phyloP scores from a whole-genome alignment of 2,113 vertebrate genomes.

The Sturnus vulgaris region DNA sequence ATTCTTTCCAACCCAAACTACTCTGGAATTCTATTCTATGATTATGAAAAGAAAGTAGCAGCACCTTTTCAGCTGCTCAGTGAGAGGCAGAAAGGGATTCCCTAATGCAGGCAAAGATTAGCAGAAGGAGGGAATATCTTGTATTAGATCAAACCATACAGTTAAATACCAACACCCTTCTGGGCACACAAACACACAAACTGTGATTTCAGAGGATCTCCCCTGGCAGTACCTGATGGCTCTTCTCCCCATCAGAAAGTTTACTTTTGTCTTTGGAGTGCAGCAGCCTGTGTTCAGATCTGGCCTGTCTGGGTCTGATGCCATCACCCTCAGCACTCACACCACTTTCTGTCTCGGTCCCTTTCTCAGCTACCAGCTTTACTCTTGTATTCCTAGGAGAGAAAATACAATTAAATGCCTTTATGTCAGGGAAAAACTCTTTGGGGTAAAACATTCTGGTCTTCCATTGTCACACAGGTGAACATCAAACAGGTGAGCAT shows the following conservation, averaged over 20 bases:
- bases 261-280: slow-evolving; percentile 60
- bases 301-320: slow-evolving; percentile 48
- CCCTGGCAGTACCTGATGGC: slow-evolving; percentile 63
- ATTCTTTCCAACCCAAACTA: neutral
- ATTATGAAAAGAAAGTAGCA: neutral
- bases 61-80: neutral
- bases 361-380: slow-evolving; percentile 69
- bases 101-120: neutral
- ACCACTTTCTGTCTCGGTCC: slow-evolving; percentile 57
- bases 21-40: neutral
- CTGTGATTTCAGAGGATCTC: neutral
- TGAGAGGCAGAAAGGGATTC: neutral
- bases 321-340: slow-evolving; percentile 3
- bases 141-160: neutral
- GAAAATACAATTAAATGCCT: slow-evolving; percentile 3
- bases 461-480: neutral
- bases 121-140: neutral
- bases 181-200: neutral
- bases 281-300: slow-evolving; percentile 56
- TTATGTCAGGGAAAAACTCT: neutral
- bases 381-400: slow-evolving; percentile 58
- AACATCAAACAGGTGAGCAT: neutral
- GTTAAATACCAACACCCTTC: neutral
- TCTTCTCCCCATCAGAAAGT: slow-evolving; percentile 65
- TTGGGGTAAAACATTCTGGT: neutral